These are phyloP conservation scores for Pseudobourletiella spinata DNA, from an alignment of 1,140 invertebrate species.

Conservation along the genomic window DNA sequence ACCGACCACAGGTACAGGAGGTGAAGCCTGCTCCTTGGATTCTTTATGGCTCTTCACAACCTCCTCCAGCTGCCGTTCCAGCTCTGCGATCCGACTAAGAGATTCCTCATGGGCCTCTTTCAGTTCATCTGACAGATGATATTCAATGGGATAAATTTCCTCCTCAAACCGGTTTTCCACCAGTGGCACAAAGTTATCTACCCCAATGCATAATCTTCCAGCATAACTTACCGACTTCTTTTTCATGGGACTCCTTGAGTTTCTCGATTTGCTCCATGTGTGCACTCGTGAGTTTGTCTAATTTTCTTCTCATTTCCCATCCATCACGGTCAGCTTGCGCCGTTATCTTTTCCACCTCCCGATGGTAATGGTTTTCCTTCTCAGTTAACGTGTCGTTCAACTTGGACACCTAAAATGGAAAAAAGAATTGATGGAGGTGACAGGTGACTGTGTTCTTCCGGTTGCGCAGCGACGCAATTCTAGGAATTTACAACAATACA, in stretches of 20 bases:
- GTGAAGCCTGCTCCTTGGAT: neutral
- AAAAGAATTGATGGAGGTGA: neutral
- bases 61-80: neutral
- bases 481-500: slow-evolving; percentile 38
- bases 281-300: slow-evolving; percentile 49
- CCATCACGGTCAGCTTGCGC: slow-evolving; percentile 48
- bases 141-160: neutral
- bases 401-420: slow-evolving; percentile 44
- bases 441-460: too few species aligned
- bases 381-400: slow-evolving; percentile 47
- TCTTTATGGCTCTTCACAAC: neutral
- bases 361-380: slow-evolving; percentile 48
- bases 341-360: slow-evolving; percentile 48
- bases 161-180: neutral
- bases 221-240: slow-evolving; percentile 51
- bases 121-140: neutral
- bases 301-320: slow-evolving; percentile 47
- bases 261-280: slow-evolving; percentile 51
- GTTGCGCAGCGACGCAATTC: neutral
- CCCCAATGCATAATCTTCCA: too few species aligned
- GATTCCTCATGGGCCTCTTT: neutral
- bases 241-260: slow-evolving; percentile 47
- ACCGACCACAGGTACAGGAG: neutral
- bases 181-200: neutral
- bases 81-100: neutral